phyloP scores from a whole-genome alignment of 2,797 vertebrate genomes.

The Chromobotia macracanthus region DNA sequence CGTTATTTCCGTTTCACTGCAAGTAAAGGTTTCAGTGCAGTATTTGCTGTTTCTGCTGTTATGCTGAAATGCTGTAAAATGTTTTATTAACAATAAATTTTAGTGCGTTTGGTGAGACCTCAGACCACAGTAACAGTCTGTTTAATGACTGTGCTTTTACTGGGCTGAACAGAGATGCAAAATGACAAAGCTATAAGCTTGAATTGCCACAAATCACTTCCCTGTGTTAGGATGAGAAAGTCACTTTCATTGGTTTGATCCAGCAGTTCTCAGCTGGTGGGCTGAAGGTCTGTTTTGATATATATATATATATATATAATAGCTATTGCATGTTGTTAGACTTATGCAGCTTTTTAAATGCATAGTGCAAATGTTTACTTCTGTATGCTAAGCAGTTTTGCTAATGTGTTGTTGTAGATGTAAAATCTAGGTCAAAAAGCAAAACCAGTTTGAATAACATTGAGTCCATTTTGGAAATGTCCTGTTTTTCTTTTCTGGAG shows the following conservation, averaged over 20 bases:
- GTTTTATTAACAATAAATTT: constrained; percentile 59
- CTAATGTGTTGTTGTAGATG: no score
- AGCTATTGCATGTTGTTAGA: no score
- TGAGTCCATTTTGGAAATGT: constrained; percentile 39
- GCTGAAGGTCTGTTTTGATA: no score
- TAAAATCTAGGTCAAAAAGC: no score
- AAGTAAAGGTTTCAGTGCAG: constrained; percentile 16
- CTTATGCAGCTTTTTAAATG: no score
- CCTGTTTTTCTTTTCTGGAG: constrained; percentile 51
- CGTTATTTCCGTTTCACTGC: constrained; percentile 11
- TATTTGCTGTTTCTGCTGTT: constrained; percentile 13
- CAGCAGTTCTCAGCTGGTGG: no score
- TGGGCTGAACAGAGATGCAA: constrained; percentile 34
- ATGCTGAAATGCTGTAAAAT: constrained; percentile 35
- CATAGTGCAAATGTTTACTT: no score
- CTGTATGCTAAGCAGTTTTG: no score
- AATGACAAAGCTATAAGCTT: neutral
- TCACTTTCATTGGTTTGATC: neutral
- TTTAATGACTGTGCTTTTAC: constrained; percentile 57
- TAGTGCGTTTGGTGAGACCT: constrained; percentile 50
- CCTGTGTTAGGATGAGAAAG: constrained; percentile 2
- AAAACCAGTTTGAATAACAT: neutral
- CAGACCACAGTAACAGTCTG: constrained; percentile 34
- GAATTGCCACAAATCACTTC: neutral
- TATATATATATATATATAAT: no score